Conservation (phyloP, 2,113 vertebrate genomes). For the Leucosticte australis region DNA sequence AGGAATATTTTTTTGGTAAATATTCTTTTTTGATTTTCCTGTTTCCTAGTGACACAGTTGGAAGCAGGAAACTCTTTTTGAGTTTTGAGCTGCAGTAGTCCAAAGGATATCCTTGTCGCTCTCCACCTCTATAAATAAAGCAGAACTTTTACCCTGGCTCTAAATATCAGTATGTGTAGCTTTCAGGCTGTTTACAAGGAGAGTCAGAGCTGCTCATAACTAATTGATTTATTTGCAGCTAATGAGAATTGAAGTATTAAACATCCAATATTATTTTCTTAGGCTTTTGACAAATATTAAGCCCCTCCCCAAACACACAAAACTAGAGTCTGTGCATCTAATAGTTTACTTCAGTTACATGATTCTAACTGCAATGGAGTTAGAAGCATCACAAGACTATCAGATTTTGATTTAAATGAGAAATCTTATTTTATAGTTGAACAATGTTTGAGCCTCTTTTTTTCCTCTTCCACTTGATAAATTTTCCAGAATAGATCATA, state of each 20-base stretch:
- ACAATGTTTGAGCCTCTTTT: neutral
- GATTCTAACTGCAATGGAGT: neutral
- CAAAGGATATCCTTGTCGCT: constrained; percentile 72
- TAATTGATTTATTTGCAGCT: neutral
- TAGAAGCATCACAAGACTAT: neutral
- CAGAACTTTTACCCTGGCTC: constrained; percentile 38
- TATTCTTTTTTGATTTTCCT: constrained; percentile 66
- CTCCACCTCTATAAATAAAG: constrained; percentile 72
- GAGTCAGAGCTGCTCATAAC: neutral
- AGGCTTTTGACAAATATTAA: neutral
- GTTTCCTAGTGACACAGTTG: constrained; percentile 67
- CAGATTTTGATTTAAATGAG: neutral
- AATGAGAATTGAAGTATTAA: neutral
- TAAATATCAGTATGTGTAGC: neutral
- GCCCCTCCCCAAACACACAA: neutral
- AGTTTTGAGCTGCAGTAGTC: constrained; percentile 52
- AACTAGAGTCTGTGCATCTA: neutral
- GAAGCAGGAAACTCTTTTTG: constrained; percentile 67
- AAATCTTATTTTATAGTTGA: neutral
- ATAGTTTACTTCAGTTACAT: neutral
- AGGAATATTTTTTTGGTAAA: constrained; percentile 28
- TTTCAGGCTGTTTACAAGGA: neutral
- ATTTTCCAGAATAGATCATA: neutral
- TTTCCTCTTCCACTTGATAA: neutral
- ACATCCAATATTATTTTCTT: neutral